A percentile compares a stretch with the other conserved stretches of the same genome.
Evolutionary conservation across 1,140 invertebrate genomes (phyloP).

Genomic region (Mamestra configurata): DNA sequence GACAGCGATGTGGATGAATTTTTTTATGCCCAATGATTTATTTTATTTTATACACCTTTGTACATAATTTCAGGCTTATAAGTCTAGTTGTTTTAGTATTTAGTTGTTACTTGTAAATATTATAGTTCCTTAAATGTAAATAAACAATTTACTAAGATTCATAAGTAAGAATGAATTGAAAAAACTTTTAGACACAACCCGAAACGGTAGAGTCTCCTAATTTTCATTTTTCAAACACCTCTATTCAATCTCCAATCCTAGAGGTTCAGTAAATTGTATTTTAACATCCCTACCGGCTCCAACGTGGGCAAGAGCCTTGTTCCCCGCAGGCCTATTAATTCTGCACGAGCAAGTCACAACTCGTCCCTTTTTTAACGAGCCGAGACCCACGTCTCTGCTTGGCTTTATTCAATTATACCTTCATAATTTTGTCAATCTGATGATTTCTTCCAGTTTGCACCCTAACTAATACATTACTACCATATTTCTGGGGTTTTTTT

Average conservation of each 20-base stretch:
- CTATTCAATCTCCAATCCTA: background rate
- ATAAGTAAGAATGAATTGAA: no score
- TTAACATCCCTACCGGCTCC: background rate
- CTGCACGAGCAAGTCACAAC: constrained; percentile 22
- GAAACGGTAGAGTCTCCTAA: no score
- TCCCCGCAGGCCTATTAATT: constrained; percentile 21
- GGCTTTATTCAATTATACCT: constrained; percentile 21
- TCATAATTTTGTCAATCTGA: constrained; percentile 6
- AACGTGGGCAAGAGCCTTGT: background rate
- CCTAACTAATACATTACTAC: no score
- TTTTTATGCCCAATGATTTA: no score
- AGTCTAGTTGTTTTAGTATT: no score
- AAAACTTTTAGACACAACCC: no score
- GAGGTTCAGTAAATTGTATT: background rate
- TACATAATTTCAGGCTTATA: no score
- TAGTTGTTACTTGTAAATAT: no score
- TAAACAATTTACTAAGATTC: no score
- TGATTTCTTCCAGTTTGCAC: background rate
- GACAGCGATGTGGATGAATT: no score
- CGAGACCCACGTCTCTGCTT: constrained; percentile 14
- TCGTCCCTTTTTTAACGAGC: constrained; percentile 25
- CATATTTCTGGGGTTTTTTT: background rate
- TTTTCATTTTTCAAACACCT: background rate
- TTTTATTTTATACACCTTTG: no score
- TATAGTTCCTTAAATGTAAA: no score